A percentile compares a stretch with the other conserved stretches of the same genome.
Conservation (phyloP, 1,140 invertebrate species). For the Popillia japonica region DNA sequence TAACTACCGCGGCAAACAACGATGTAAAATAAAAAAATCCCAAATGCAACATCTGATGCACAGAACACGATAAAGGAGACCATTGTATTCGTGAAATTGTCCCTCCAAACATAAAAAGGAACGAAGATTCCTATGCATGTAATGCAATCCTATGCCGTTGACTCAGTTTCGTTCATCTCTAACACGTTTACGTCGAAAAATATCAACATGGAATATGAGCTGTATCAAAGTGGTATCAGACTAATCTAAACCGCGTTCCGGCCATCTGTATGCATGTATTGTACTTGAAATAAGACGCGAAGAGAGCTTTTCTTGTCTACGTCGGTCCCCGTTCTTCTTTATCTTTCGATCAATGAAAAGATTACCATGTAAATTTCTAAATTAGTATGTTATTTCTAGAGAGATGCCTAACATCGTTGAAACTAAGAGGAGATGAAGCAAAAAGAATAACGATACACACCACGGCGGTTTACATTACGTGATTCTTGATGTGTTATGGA, state of each 20-base stretch:
- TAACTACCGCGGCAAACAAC: neutral
- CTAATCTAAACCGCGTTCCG: constrained; percentile 27
- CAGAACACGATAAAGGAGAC: constrained; percentile 18
- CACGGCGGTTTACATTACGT: constrained; percentile 28
- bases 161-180: constrained; percentile 26
- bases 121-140: neutral
- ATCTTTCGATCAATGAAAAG: constrained; percentile 33
- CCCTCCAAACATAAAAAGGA: constrained; percentile 33
- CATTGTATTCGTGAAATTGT: constrained; percentile 34
- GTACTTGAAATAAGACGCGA: constrained; percentile 23
- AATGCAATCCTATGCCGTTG: constrained; percentile 31
- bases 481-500: constrained; percentile 28
- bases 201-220: constrained; percentile 33
- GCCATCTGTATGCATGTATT: constrained; percentile 33
- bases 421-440: constrained; percentile 9
- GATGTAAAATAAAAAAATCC: constrained; percentile 25
- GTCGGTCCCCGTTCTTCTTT: constrained; percentile 24
- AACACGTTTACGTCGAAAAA: constrained; percentile 26
- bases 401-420: constrained; percentile 25
- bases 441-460: neutral
- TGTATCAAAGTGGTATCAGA: constrained; percentile 20
- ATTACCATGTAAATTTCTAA: constrained; percentile 34
- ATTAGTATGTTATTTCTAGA: constrained; percentile 34
- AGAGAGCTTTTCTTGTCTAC: constrained; percentile 27
- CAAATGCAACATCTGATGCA: constrained; percentile 30